These are phyloP conservation scores for Archips xylosteana DNA, from an alignment of 2,888 invertebrate genomes.

Conservation along the genomic window DNA sequence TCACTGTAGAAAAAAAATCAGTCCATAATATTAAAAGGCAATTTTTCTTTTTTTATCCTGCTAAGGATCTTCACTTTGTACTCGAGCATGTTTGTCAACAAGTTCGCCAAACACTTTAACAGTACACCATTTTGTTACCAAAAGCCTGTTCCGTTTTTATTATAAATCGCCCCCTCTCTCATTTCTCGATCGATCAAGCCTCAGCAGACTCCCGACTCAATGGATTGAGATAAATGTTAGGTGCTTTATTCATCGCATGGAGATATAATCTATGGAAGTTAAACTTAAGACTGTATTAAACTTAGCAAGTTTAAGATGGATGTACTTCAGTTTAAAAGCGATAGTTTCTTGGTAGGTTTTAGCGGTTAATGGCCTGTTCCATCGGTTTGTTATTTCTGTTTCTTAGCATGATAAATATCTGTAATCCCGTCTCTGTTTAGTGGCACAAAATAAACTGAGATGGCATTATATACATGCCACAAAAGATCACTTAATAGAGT, in stretches of 20 bases:
- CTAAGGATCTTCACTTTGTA: no score
- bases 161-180: constrained; percentile 61
- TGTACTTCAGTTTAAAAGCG: constrained; percentile 4
- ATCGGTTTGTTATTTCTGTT: no score
- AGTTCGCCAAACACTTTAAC: constrained; percentile 5
- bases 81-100: constrained; percentile 3
- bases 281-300: constrained; percentile 29
- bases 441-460: no score
- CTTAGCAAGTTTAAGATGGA: constrained; percentile 15
- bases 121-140: constrained; percentile 46
- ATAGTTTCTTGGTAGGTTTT: not conserved
- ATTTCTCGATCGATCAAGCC: constrained; percentile 66
- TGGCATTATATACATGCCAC: no score
- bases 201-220: constrained; percentile 60
- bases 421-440: no score
- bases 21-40: no score
- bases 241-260: constrained; percentile 53
- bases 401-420: no score
- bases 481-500: no score
- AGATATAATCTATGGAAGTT: constrained; percentile 44
- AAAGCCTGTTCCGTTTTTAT: constrained; percentile 59
- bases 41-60: no score
- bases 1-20: no score
- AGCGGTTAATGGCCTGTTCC: no score
- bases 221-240: constrained; percentile 69